Evolutionary conservation across 2,888 invertebrate genomes (phyloP).

Genomic region (Morpho achilles): DNA sequence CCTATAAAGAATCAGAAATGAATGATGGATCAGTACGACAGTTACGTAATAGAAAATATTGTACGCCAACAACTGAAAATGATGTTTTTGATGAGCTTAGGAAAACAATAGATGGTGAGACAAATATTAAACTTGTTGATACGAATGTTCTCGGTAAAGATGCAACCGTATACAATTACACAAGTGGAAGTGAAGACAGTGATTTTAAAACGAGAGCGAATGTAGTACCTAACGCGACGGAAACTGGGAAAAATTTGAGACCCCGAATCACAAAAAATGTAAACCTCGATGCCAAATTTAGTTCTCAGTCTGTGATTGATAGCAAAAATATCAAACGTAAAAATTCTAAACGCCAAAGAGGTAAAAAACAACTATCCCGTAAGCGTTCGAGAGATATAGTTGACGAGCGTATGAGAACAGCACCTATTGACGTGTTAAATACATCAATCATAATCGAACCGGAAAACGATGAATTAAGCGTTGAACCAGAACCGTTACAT

Average conservation of each 20-base stretch:
- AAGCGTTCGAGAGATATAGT: slow-evolving; percentile 32
- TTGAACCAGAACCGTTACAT: slow-evolving; percentile 34
- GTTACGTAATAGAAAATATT: slow-evolving; percentile 35
- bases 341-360: slow-evolving; percentile 20
- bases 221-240: slow-evolving; percentile 11
- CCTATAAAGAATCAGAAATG: slow-evolving; percentile 46
- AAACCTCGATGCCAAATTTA: no score
- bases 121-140: slow-evolving; percentile 30
- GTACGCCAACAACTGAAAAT: slow-evolving; percentile 49
- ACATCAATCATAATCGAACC: slow-evolving; percentile 43
- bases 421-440: slow-evolving; percentile 39
- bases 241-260: slow-evolving; percentile 19
- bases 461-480: slow-evolving; percentile 14
- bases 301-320: neutral
- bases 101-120: slow-evolving; percentile 39
- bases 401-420: slow-evolving; percentile 56
- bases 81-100: slow-evolving; percentile 54
- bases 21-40: slow-evolving; percentile 35
- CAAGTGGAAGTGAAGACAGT: slow-evolving; percentile 61
- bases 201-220: slow-evolving; percentile 36
- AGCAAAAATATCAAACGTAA: slow-evolving; percentile 26
- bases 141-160: slow-evolving; percentile 24
- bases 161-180: slow-evolving; percentile 46
- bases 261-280: no score
- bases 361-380: slow-evolving; percentile 23